Evolutionary conservation across 2,113 vertebrate species (phyloP).

Genomic region (Morone saxatilis): DNA sequence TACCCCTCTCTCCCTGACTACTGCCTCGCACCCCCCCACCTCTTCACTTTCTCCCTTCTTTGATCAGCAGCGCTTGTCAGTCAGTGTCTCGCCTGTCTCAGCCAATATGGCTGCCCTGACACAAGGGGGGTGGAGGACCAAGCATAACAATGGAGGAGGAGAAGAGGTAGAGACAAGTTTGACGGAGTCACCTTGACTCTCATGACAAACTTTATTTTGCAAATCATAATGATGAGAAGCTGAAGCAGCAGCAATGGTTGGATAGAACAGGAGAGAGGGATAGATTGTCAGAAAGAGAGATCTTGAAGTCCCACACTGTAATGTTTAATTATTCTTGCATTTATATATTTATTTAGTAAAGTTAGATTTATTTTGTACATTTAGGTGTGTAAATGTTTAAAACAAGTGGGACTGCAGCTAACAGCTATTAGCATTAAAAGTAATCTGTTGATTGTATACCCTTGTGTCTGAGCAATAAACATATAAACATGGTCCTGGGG

Average conservation of each 20-base stretch:
- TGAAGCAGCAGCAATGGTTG: constrained; percentile 18
- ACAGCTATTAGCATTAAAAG: background rate
- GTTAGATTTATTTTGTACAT: background rate
- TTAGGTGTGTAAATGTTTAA: background rate
- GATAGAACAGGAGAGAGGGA: constrained; percentile 62
- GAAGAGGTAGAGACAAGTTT: constrained; percentile 68
- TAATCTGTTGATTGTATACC: constrained; percentile 5
- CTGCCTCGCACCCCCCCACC: background rate
- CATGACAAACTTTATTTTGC: constrained; percentile 69
- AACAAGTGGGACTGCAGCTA: background rate
- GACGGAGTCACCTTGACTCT: constrained; percentile 74
- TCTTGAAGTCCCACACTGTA: background rate
- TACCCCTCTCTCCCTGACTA: background rate
- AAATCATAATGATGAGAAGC: constrained; percentile 62
- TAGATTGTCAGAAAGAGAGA: constrained; percentile 13
- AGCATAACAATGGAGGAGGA: constrained; percentile 63
- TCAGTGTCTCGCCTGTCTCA: constrained; percentile 52
- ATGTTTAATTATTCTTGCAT: background rate
- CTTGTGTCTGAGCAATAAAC: background rate
- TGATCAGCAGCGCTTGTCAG: constrained; percentile 71
- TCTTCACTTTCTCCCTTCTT: constrained; percentile 21
- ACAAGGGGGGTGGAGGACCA: constrained; percentile 63
- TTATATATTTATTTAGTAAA: background rate
- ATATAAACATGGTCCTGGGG: background rate
- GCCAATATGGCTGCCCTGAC: constrained; percentile 72